Percentiles rank a stretch among this genome's conserved stretches.
phyloP scores from a whole-genome alignment of 37 sponge, comb jelly and placozoan species.

The Hormiphora californensis region DNA sequence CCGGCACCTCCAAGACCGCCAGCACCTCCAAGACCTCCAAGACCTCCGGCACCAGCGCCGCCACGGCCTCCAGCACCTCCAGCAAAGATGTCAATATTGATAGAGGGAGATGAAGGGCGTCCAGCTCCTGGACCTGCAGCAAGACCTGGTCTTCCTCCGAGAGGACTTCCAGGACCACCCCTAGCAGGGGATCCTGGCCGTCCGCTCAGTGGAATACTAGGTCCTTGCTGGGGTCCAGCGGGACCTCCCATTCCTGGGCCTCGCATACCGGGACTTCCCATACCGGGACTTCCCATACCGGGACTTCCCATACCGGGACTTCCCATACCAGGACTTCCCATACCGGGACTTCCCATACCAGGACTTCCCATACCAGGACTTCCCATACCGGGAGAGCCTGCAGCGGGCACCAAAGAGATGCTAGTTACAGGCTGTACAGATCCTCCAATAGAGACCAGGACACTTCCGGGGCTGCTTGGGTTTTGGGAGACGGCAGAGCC shows the following conservation, averaged over 20 bases:
- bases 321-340: background rate
- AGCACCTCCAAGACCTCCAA: background rate
- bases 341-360: background rate
- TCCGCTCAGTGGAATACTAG: background rate
- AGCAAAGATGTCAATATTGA: too few species aligned
- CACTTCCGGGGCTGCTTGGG: background rate
- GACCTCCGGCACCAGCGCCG: too few species aligned
- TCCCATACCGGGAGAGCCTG: background rate
- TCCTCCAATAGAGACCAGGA: background rate
- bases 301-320: background rate
- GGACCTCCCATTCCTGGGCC: background rate
- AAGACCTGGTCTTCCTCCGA: background rate
- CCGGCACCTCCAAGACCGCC: background rate
- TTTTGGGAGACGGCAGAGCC: conserved; percentile 17
- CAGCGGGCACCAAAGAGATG: background rate
- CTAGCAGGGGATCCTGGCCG: too few species aligned
- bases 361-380: too few species aligned
- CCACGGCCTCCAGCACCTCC: too few species aligned
- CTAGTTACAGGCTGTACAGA: background rate
- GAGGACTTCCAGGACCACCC: background rate
- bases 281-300: background rate
- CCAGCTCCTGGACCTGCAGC: background rate
- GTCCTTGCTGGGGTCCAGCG: background rate
- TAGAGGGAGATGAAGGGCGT: too few species aligned
- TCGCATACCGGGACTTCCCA: background rate